phyloP scores from a whole-genome alignment of 2,888 invertebrate genomes.

The Norana najaformis region DNA sequence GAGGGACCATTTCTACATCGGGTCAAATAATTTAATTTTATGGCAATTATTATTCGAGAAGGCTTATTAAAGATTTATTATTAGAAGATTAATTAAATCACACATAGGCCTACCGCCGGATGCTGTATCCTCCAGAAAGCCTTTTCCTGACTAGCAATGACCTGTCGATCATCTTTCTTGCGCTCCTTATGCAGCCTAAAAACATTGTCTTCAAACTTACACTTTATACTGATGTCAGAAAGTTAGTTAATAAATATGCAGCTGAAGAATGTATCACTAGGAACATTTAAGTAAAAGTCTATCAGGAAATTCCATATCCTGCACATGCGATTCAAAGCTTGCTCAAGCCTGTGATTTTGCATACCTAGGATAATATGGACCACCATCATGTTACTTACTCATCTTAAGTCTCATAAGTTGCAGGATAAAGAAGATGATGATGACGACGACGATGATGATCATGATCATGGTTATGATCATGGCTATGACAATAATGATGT shows the following conservation, averaged over 20 bases:
- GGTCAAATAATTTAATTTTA: neutral
- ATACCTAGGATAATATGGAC: neutral
- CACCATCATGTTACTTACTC: neutral
- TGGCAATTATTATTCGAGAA: neutral
- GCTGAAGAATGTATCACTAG: neutral
- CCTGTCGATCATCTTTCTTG: conserved; percentile 93
- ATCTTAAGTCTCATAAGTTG: neutral
- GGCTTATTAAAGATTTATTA: no score
- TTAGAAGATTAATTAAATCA: no score
- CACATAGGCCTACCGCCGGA: conserved; percentile 67
- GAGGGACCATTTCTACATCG: no score
- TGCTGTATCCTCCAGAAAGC: conserved; percentile 96
- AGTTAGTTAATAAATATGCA: neutral
- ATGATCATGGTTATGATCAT: neutral
- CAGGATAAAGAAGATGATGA: neutral
- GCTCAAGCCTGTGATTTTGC: neutral
- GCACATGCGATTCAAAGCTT: neutral
- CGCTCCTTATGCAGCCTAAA: conserved; percentile 82
- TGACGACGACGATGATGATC: neutral
- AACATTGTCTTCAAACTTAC: conserved; percentile 32
- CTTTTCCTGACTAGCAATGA: conserved; percentile 90
- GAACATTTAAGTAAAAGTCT: neutral
- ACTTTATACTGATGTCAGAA: neutral
- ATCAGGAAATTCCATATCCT: neutral
- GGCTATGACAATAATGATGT: neutral